Percentiles rank a stretch among this genome's conserved stretches.
These are phyloP conservation scores for Heterodera carotae DNA, from an alignment of 1,140 invertebrate genomes.

Conservation along the genomic window DNA sequence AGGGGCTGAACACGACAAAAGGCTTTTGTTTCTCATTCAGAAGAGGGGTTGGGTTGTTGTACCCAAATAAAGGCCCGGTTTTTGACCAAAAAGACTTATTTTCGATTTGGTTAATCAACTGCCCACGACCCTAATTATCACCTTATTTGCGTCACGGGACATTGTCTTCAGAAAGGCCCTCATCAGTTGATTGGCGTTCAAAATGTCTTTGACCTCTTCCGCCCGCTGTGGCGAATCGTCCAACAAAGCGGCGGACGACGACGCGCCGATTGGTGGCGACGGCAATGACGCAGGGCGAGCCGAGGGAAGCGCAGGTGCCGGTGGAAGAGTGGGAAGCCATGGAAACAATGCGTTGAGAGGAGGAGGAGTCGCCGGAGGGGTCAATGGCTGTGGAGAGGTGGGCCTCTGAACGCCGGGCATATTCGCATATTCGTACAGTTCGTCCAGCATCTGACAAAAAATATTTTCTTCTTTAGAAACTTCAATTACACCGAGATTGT, in stretches of 20 bases:
- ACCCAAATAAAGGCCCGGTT: no score
- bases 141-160: constrained; percentile 43
- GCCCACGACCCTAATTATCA: constrained; percentile 11
- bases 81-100: no score
- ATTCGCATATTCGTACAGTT: constrained; percentile 50
- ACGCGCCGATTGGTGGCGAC: constrained; percentile 14
- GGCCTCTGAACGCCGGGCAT: constrained; percentile 18
- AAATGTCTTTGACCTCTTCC: constrained; percentile 32
- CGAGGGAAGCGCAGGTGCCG: constrained; percentile 18
- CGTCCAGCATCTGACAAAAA: constrained; percentile 50
- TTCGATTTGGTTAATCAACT: constrained; percentile 30
- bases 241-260: constrained; percentile 14
- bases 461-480: no score
- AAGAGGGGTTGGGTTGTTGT: no score
- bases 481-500: no score
- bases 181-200: constrained; percentile 51
- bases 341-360: constrained; percentile 24
- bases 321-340: constrained; percentile 17
- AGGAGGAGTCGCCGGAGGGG: constrained; percentile 25
- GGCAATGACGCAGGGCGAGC: constrained; percentile 1
- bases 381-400: constrained; percentile 6
- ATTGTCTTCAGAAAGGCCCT: constrained; percentile 52
- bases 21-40: no score
- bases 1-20: constrained; percentile 39
- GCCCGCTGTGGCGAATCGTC: constrained; percentile 10